Conservation (phyloP, 2,888 invertebrate species). For the Luperina testacea region DNA sequence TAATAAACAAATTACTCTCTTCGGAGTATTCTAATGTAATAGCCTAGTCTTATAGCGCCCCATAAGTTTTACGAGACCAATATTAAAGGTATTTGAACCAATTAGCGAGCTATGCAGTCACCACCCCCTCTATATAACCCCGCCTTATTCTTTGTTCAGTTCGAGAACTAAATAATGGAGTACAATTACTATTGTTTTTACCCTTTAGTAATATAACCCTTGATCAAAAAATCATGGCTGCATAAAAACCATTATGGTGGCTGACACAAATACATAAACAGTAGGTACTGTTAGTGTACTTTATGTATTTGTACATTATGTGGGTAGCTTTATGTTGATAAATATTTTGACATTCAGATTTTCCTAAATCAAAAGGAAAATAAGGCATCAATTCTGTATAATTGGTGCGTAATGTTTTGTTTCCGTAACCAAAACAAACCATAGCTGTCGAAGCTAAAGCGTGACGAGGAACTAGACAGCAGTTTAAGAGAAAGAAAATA, state of each 20-base stretch:
- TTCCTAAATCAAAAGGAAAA: neutral
- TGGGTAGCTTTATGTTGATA: neutral
- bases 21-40: constrained; percentile 62
- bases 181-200: constrained; percentile 76
- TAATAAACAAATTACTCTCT: constrained; percentile 58
- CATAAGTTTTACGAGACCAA: constrained; percentile 67
- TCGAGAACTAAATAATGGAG: constrained; percentile 71
- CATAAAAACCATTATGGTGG: constrained; percentile 25
- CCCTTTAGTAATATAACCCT: constrained; percentile 65
- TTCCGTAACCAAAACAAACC: neutral
- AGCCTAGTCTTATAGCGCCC: constrained; percentile 61
- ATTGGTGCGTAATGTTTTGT: neutral
- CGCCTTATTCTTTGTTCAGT: constrained; percentile 75
- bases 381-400: neutral
- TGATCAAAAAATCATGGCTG: constrained; percentile 63
- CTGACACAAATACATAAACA: constrained; percentile 15
- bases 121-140: constrained; percentile 78
- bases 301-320: constrained; percentile 8
- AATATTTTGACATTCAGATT: neutral
- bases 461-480: neutral
- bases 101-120: constrained; percentile 77
- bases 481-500: constrained; percentile 10
- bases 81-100: constrained; percentile 75
- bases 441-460: neutral
- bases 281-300: neutral